Base-by-base conservation (phyloP, 1,140 invertebrate genomes). In the Orchestia grillus region DNA sequence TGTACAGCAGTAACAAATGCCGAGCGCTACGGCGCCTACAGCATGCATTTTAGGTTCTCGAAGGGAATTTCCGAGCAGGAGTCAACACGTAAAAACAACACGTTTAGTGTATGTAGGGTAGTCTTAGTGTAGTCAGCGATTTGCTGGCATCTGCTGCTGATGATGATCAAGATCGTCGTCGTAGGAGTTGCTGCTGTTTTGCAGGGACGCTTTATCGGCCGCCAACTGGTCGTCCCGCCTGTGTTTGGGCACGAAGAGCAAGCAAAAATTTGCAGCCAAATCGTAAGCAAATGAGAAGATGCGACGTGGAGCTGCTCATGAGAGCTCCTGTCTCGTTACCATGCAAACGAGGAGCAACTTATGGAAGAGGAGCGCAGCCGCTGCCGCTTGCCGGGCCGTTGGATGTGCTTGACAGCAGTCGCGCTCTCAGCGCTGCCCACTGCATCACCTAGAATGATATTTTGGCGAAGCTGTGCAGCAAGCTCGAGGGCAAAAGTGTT, bases 241-340 rank as follows among this genome's bases (percentile, higher is more conserved):
- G 92, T 44, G 43, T 94, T 94, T 94, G 92, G 92, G 92, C 92
- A 94, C 92, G 92, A 40, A 94, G 19, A 44, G 92, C 44, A 94
- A 94, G 44, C 92, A 94, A 94, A 94, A 94, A 94, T 94, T 94
- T 94, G 44, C 44, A 94, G 92, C 11, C 92, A 94, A 94, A 94
- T 94, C 92, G 92, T 44, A 47, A 94, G 92, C 92, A 94, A 94
- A 94, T 94, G 92, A 94, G 92, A 40, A 94, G 44, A 94, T 94
- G 92, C 43, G 92, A 45, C 44, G 43, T 44, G 43, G 43, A 44
- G 92, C 92, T 44, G 92, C 92, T 47, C 92, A 94, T 47, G 92
- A 94, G 92, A 42, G 92, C 44, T 45, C 19, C 92, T 45, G 43
- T 94, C 43, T 94, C 92, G 92, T 94, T 94, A 94, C 92, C 43